These are phyloP conservation scores for Procambarus virginalis DNA, from an alignment of 1,140 invertebrate species.

Conservation along the genomic window DNA sequence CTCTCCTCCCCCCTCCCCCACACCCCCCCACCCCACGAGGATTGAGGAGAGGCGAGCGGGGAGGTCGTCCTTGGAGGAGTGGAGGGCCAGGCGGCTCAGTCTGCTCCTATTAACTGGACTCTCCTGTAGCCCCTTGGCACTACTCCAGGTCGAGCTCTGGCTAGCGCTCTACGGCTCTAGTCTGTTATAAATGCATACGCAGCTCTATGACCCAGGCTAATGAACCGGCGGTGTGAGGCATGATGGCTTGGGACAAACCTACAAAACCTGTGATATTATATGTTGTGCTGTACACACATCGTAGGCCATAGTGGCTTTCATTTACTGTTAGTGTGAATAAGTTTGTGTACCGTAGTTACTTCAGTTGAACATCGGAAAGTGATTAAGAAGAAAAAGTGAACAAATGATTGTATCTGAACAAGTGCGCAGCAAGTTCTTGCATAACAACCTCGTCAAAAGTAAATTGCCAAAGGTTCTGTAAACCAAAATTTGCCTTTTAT, in stretches of 20 bases:
- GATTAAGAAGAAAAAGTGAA: too few relatives aligned
- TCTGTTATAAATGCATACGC: background rate
- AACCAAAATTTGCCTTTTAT: too few relatives aligned
- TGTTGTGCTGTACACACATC: background rate
- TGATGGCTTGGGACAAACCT: background rate
- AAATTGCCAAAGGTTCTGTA: background rate
- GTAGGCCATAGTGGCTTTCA: background rate
- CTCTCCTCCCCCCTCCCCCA: too few relatives aligned
- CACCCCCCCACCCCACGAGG: background rate
- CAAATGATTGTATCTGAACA: background rate
- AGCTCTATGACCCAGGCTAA: conserved; percentile 15
- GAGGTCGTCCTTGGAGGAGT: background rate
- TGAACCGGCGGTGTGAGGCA: background rate
- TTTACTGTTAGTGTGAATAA: background rate
- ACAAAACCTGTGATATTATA: background rate
- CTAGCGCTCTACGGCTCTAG: background rate
- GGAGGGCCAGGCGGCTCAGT: background rate
- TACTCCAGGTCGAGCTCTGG: background rate
- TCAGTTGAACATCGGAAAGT: background rate
- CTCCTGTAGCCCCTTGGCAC: background rate
- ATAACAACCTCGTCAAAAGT: background rate
- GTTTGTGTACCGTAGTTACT: background rate
- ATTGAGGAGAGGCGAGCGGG: background rate
- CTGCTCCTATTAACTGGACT: background rate
- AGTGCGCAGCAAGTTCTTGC: background rate